These are phyloP conservation scores for Anseranas semipalmata DNA, from an alignment of 2,113 vertebrate species.

Conservation along the genomic window DNA sequence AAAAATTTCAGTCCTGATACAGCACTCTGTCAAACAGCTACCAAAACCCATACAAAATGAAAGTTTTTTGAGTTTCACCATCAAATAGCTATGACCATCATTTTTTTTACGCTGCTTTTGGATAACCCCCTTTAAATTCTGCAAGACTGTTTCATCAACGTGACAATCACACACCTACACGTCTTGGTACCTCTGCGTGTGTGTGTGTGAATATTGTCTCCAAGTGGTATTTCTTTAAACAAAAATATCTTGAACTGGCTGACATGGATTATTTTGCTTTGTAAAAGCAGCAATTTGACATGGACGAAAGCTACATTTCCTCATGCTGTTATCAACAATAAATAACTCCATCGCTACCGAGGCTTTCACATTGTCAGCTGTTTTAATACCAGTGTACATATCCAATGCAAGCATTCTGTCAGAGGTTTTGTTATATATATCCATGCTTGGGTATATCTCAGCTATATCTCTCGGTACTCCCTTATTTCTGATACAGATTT, in stretches of 20 bases:
- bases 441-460: not conserved
- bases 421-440: not conserved
- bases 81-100: not conserved
- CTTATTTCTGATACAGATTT: constrained; percentile 18
- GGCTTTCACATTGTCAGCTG: not conserved
- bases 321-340: not conserved
- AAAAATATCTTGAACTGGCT: not conserved
- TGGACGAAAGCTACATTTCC: not conserved
- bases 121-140: not conserved
- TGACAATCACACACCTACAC: not conserved
- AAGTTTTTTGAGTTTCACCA: not conserved
- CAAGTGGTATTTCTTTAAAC: not conserved
- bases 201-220: not conserved
- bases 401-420: not conserved
- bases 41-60: not conserved
- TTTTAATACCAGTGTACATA: not conserved
- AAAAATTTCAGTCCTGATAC: not conserved
- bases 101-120: not conserved
- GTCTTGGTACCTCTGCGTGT: not conserved
- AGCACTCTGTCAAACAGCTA: not conserved
- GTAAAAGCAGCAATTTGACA: constrained; percentile 17
- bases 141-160: not conserved
- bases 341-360: not conserved
- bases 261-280: not conserved
- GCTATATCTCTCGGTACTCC: not conserved